Percentiles rank a stretch among this genome's conserved stretches.
Evolutionary conservation across 2,888 invertebrate species (phyloP).

Genomic region (Stenchaetothrips biformis): DNA sequence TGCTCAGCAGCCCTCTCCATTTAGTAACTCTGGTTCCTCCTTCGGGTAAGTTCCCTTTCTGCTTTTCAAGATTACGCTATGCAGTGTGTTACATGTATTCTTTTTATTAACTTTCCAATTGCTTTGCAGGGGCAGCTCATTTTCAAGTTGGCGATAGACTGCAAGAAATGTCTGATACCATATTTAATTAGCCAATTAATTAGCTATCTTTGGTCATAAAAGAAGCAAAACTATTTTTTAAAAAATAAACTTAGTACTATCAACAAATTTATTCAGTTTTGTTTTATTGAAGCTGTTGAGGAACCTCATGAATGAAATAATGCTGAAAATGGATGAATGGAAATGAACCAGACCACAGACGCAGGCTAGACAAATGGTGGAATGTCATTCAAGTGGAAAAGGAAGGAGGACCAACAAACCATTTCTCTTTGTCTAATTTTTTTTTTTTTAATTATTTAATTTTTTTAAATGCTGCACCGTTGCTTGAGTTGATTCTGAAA

Average conservation of each 20-base stretch:
- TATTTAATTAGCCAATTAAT: background rate
- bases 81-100: background rate
- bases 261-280: background rate
- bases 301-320: too few species aligned
- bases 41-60: constrained; percentile 1
- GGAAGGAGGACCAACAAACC: too few species aligned
- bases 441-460: too few species aligned
- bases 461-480: too few species aligned
- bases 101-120: constrained; percentile 28
- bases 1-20: background rate
- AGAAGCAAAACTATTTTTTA: background rate
- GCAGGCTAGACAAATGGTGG: too few species aligned
- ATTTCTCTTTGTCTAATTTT: too few species aligned
- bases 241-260: background rate
- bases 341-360: too few species aligned
- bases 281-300: background rate
- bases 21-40: background rate
- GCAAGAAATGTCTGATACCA: background rate
- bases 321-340: too few species aligned
- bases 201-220: too few species aligned
- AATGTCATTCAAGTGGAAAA: too few species aligned
- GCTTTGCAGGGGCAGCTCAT: constrained; percentile 39
- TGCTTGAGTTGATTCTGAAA: too few species aligned
- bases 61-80: background rate
- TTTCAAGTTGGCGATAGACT: constrained; percentile 38